Evolutionary conservation across 2,797 vertebrate species (phyloP), one percentile per base, ranked within the genome.

Genomic region (Cacajao melanocephalus): DNA sequence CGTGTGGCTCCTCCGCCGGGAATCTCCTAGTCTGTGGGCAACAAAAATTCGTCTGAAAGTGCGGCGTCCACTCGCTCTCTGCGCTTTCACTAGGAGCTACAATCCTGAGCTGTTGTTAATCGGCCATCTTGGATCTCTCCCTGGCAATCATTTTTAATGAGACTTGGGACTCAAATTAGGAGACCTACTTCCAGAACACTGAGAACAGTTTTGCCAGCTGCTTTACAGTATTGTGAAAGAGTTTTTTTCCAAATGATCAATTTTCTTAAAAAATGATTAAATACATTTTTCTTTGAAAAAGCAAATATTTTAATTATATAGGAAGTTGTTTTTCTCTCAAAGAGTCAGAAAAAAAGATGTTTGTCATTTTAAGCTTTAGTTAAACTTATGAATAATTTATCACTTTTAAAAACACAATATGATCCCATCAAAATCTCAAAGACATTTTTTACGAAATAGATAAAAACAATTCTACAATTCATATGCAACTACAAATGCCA

Each of bases 311-410:
- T 58, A 80, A 84, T 85, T 55, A 73, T 14, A 80, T 52, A 44
- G 33, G 20, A 19, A 89, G 39, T 79, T 52, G 19, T 52, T 52
- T 70, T 73, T 73, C 76, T 73, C 30, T 36, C 22, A 36, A 72
- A 75, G 30, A 84, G 10, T 48, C 20, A 64, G 20, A 39, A 55
- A 26, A 26, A 72, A 85, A 85, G 41, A 46, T 81, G 4, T 72
- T 72, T 61, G 19, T n/a, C 26, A 76, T 36, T 17, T 50, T 26
- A 44, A 79, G 5, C 52, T 8, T 52, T 96, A 81, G 73, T 84
- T 89, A 91, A 91, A 91, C 26, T 87, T 84, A 73, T 73, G 30
- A 41, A 75, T 85, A 58, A 80, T 44, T 79, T 79, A 64, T 89
- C 39, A 64, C 11, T 19, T 67, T 36, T 52, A 73, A 48, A 73